Conservation (phyloP, 2,113 vertebrate species). For the Ciconia boyciana region DNA sequence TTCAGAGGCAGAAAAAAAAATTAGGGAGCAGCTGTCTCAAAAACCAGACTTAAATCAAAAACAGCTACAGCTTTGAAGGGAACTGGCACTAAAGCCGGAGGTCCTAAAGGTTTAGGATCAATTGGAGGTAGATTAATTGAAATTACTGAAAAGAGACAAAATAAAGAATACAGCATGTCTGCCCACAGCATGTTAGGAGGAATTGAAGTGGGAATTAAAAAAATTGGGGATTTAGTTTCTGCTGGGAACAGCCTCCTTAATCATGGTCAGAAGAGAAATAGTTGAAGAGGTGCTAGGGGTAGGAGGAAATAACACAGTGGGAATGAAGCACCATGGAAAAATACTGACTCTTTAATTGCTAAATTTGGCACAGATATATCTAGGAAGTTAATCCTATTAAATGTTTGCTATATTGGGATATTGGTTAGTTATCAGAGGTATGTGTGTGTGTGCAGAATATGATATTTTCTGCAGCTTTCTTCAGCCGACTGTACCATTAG, state of each 20-base stretch:
- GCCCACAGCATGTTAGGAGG: neutral
- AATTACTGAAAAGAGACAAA: neutral
- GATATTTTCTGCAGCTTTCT: constrained; percentile 1
- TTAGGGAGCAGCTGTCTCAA: constrained; percentile 21
- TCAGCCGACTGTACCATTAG: neutral
- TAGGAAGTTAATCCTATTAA: constrained; percentile 7
- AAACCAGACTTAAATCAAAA: neutral
- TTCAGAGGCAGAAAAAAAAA: neutral
- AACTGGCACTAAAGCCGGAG: neutral
- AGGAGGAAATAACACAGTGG: neutral
- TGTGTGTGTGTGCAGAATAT: neutral
- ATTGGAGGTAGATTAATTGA: neutral
- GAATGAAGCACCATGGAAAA: constrained; percentile 4
- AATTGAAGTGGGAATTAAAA: neutral
- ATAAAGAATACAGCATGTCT: neutral
- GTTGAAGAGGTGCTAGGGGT: neutral
- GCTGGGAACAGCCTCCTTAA: neutral
- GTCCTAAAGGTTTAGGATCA: neutral
- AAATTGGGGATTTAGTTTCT: neutral
- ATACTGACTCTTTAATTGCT: neutral
- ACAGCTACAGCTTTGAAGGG: neutral
- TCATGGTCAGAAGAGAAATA: neutral
- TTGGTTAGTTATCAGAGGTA: neutral
- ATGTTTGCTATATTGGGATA: neutral
- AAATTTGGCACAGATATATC: neutral